A percentile compares a stretch with the other conserved stretches of the same genome.
phyloP scores from a whole-genome alignment of 2,888 invertebrate species.

The Branchellion lobata region DNA sequence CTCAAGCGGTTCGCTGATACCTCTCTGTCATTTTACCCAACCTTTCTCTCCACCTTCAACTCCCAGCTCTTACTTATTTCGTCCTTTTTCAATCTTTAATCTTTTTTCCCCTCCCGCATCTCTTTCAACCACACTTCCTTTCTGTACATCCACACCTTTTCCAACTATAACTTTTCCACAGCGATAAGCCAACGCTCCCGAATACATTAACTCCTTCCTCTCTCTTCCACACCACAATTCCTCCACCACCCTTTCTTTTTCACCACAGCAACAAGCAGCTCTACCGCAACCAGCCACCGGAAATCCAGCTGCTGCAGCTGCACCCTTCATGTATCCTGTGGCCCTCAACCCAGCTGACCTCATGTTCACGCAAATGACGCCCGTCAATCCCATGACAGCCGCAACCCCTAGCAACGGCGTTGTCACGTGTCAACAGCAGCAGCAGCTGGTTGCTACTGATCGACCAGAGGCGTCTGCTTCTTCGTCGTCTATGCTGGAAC shows the following conservation, averaged over 20 bases:
- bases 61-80: too few relatives aligned
- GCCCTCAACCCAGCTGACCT: constrained; percentile 23
- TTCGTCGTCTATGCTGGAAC: background rate
- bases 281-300: background rate
- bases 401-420: background rate
- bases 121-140: too few relatives aligned
- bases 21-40: background rate
- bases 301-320: background rate
- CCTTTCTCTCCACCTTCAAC: background rate
- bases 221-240: background rate
- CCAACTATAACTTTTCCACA: too few relatives aligned
- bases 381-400: background rate
- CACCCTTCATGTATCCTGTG: constrained; percentile 32
- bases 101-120: too few relatives aligned
- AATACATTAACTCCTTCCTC: background rate
- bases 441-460: background rate
- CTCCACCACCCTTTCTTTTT: background rate
- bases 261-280: constrained; percentile 7
- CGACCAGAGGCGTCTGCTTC: background rate
- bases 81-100: too few relatives aligned
- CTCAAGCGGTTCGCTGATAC: background rate
- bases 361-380: constrained; percentile 39
- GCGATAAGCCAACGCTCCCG: too few relatives aligned
- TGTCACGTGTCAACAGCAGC: too few relatives aligned
- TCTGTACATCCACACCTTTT: too few relatives aligned